A percentile compares a stretch with the other conserved stretches of the same genome.
Evolutionary conservation across 2,888 invertebrate genomes (phyloP).

Genomic region (Himalopsyche tibetana): DNA sequence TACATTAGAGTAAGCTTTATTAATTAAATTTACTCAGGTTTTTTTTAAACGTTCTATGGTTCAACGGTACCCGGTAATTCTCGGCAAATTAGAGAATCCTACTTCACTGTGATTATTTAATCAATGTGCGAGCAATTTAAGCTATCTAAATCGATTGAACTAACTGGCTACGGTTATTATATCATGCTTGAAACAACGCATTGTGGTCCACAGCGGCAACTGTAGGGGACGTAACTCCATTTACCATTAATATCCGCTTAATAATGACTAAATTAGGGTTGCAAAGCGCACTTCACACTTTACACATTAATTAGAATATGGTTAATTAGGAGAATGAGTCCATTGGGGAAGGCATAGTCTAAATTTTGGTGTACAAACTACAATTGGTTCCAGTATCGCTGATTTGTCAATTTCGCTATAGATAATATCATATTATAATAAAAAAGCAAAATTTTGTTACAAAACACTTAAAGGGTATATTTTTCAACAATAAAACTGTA

Average conservation of each 20-base stretch:
- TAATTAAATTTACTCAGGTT: too few species aligned
- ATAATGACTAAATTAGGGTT: conserved; percentile 52
- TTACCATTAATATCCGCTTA: conserved; percentile 59
- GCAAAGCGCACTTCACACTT: conserved; percentile 60
- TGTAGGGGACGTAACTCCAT: conserved; percentile 19
- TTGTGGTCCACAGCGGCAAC: conserved; percentile 14
- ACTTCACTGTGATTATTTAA: not conserved
- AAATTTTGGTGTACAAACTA: not conserved
- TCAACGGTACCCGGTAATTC: conserved; percentile 14
- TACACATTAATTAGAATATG: conserved; percentile 63
- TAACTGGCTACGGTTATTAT: conserved; percentile 3
- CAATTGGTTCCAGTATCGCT: not conserved
- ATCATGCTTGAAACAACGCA: conserved; percentile 27
- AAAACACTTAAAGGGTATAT: too few species aligned
- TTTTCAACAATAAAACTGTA: too few species aligned
- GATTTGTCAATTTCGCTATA: not conserved
- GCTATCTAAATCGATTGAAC: conserved; percentile 37
- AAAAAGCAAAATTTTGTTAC: too few species aligned
- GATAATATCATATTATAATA: too few species aligned
- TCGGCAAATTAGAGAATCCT: not conserved
- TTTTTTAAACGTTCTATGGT: too few species aligned
- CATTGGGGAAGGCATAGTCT: conserved; percentile 47
- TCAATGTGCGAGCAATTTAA: not conserved
- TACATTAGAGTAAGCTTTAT: too few species aligned
- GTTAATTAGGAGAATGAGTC: conserved; percentile 62